Conservation (phyloP, 2,797 vertebrate genomes). For the Sciaenops ocellatus region DNA sequence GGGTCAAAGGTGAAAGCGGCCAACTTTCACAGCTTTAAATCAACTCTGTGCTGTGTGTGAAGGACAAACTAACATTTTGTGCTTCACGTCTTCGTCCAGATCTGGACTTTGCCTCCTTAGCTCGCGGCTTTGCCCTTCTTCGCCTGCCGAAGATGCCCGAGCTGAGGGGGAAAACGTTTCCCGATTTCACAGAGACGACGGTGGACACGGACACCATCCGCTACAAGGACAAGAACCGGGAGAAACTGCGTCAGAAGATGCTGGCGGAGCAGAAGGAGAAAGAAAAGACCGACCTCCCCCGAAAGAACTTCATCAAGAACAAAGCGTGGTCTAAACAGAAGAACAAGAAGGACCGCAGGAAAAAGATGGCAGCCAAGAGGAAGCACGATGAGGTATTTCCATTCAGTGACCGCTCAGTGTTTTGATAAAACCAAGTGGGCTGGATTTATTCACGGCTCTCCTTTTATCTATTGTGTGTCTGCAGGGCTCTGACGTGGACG, state of each 20-base stretch:
- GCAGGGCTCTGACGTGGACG: constrained; percentile 85
- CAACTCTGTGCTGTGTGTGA: not conserved
- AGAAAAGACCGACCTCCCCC: constrained; percentile 49
- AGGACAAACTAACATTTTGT: not conserved
- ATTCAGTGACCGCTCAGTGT: rapidly evolving
- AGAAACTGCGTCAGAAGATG: constrained; percentile 91
- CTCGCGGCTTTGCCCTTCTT: constrained; percentile 92
- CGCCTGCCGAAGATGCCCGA: constrained; percentile 97
- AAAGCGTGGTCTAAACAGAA: constrained; percentile 97
- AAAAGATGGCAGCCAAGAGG: constrained; percentile 88
- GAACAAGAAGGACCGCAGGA: constrained; percentile 89
- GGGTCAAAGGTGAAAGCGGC: constrained; percentile 89
- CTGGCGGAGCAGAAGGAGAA: constrained; percentile 84
- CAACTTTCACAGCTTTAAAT: not conserved
- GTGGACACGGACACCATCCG: constrained; percentile 92
- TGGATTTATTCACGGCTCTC: not conserved
- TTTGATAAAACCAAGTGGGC: no score
- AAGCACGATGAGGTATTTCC: constrained; percentile 87
- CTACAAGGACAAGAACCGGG: constrained; percentile 94
- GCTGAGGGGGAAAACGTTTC: constrained; percentile 88
- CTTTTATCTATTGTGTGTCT: not conserved
- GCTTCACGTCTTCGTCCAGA: constrained; percentile 80
- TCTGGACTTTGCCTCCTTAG: constrained; percentile 90
- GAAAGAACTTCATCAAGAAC: constrained; percentile 85
- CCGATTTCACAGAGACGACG: constrained; percentile 84